These are phyloP conservation scores for Hydrochoerus hydrochaeris DNA, from an alignment of 2,113 vertebrate species.

Conservation along the genomic window DNA sequence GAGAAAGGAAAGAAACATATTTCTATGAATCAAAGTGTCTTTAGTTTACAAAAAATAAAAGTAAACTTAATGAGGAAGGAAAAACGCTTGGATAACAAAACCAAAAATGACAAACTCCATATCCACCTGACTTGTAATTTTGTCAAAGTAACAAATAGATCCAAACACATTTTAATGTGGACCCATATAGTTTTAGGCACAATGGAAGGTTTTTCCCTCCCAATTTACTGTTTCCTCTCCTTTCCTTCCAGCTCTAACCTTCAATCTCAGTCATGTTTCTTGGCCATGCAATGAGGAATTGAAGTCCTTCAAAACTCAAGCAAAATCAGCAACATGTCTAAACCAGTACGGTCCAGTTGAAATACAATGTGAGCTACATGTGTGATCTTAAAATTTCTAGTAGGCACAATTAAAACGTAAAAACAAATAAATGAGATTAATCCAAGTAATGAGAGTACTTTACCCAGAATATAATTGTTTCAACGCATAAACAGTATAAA, in stretches of 20 bases:
- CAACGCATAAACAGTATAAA: background rate
- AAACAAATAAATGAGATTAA: background rate
- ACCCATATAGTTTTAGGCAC: background rate
- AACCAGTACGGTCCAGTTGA: background rate
- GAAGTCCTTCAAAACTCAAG: background rate
- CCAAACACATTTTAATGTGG: background rate
- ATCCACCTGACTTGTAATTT: background rate
- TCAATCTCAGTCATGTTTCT: background rate
- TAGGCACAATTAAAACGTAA: background rate
- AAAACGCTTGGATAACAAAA: background rate
- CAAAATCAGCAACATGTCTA: background rate
- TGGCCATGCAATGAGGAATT: background rate
- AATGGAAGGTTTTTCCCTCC: background rate
- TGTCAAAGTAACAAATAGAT: background rate
- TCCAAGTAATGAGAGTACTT: background rate
- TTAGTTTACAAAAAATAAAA: background rate
- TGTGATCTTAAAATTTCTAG: background rate
- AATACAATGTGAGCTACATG: background rate
- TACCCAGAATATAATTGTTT: background rate
- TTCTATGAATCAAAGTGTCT: background rate
- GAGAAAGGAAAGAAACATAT: background rate
- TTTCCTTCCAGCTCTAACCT: background rate
- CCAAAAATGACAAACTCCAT: background rate
- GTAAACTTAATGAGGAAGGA: background rate
- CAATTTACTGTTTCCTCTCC: background rate